Evolutionary conservation across 2,113 vertebrate genomes (phyloP).

Genomic region (Cephalophus harveyi): DNA sequence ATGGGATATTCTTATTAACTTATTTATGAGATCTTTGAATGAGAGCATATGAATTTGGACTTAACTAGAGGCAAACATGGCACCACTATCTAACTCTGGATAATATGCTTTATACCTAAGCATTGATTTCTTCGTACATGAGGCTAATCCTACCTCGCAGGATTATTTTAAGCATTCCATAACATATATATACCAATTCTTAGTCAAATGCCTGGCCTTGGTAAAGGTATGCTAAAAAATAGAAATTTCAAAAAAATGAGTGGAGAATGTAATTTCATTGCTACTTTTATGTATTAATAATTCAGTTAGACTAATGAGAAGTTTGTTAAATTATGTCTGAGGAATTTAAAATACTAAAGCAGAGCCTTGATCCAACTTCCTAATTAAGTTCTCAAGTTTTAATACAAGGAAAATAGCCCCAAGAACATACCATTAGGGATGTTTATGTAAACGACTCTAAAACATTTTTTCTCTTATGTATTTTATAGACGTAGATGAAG

Average conservation of each 20-base stretch:
- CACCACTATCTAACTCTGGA: not conserved
- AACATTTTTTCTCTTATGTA: not conserved
- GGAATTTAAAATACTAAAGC: slow-evolving; percentile 16
- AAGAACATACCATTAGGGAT: not conserved
- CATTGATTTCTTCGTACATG: not conserved
- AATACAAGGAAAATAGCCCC: not conserved
- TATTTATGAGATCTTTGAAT: not conserved
- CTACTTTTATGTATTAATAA: not conserved
- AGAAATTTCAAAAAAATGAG: not conserved
- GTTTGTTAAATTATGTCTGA: not conserved
- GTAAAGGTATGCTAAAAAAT: not conserved
- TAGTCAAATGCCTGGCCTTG: not conserved
- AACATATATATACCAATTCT: not conserved
- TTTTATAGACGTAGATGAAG: not conserved
- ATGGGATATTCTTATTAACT: not conserved
- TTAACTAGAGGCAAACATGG: not conserved
- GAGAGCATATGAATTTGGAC: not conserved
- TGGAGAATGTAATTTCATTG: not conserved
- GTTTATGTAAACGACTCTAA: not conserved
- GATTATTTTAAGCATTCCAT: slow-evolving; percentile 1
- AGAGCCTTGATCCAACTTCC: not conserved
- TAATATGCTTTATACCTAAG: not conserved
- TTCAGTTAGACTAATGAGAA: not conserved
- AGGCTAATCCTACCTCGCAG: not conserved
- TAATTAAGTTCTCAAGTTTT: slow-evolving; percentile 38